Base-by-base conservation (phyloP, 2,113 vertebrate species). In the Equus quagga region DNA sequence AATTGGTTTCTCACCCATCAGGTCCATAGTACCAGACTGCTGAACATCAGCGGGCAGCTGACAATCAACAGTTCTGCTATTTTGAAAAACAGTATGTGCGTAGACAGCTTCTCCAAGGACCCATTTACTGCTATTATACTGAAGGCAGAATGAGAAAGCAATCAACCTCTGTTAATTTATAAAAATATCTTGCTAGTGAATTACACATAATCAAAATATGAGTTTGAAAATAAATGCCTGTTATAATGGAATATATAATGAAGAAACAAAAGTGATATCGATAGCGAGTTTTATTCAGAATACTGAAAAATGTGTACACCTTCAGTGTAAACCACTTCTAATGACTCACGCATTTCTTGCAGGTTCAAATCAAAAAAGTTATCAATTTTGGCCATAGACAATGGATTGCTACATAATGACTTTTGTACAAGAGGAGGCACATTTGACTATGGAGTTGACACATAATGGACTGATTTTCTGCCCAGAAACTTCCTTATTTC, bases 101-200 rank as follows among this genome's bases (percentile, higher is more conserved):
- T 99, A 98, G 18, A 97, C 75, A 85, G 98, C 98, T 70, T 99
- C 98, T n/a, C 98, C 99, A 83, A 98, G 98, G 92, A 99, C 94
- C 99, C 99, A 99, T 0, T 99, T 97, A 44, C 98, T 98, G 86
- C 98, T 97, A 8, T 98, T 98, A 91, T 99, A 99, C 99, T 99
- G 92, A 95, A 97, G 31, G 9, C 81, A 97, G 89, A 98, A 85
- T 96, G 11, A 98, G 72, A 98, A 95, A 90, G 33, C 8, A 91
- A 62, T 95, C 81, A 75, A 84, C 3, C 5, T 36, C 12, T 88
- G 56, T 73, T 89, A 49, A 60, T 64, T 81, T 44, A 44, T 46
- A 5, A 13, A 88, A 81, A 54, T 65, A 56, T 9, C 83, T 79
- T 96, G 41, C 11, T 88, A 76, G 8, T 60, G 2, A 95, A 15